These are phyloP conservation scores for Ambastaia sidthimunki DNA, from an alignment of 2,797 vertebrate species.

Conservation along the genomic window DNA sequence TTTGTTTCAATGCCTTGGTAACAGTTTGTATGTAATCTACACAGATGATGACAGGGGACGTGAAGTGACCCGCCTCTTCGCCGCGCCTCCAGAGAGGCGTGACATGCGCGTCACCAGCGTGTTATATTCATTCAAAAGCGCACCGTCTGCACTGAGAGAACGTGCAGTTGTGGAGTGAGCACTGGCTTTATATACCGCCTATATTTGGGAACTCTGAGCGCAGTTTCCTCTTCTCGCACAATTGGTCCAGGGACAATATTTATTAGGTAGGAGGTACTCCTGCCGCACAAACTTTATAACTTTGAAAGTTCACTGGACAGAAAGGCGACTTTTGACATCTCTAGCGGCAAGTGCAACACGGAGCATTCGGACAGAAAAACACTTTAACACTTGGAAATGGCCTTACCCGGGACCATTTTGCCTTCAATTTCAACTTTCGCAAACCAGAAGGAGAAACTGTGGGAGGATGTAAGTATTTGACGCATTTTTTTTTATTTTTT, in stretches of 20 bases:
- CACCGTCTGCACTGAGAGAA: conserved; percentile 20
- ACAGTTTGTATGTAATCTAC: not conserved
- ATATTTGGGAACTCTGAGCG: conserved; percentile 90
- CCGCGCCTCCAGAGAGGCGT: conserved; percentile 8
- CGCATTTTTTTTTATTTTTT: too few species aligned
- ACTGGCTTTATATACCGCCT: conserved; percentile 91
- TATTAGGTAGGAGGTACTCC: conserved; percentile 78
- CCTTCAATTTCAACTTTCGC: conserved; percentile 94
- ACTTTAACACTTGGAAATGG: conserved; percentile 77
- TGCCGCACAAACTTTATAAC: conserved; percentile 73
- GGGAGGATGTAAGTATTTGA: conserved; percentile 87
- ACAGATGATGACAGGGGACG: conserved; percentile 1
- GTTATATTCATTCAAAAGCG: conserved; percentile 65
- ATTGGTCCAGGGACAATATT: conserved; percentile 78
- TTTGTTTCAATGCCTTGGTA: conserved; percentile 30
- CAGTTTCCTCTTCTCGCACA: conserved; percentile 88
- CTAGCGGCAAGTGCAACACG: conserved; percentile 29
- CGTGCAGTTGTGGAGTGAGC: conserved; percentile 51
- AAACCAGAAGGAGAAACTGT: conserved; percentile 85
- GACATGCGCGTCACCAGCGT: not conserved
- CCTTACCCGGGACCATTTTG: conserved; percentile 88
- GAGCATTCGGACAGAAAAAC: conserved; percentile 10
- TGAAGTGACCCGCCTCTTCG: conserved; percentile 11
- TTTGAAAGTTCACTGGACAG: conserved; percentile 64
- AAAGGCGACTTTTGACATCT: conserved; percentile 50